These are phyloP conservation scores for Empis stercorea DNA, from an alignment of 2,888 invertebrate species.

Conservation along the genomic window DNA sequence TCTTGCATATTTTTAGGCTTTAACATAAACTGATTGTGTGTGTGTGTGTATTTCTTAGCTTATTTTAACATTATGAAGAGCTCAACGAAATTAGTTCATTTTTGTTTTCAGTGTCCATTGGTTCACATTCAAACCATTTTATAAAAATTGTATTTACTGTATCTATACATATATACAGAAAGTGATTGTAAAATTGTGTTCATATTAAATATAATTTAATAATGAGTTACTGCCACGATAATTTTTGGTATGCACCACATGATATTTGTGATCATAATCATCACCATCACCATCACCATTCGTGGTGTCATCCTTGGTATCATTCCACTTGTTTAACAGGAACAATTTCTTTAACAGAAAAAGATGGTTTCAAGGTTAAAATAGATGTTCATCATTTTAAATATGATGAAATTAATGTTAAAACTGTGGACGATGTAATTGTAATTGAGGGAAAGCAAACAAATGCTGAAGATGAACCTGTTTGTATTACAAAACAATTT, in stretches of 20 bases:
- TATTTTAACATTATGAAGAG: no score
- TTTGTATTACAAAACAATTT: slow-evolving; percentile 29
- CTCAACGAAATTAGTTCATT: no score
- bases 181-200: no score
- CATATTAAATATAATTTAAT: background rate
- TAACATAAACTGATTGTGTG: no score
- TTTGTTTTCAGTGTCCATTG: no score
- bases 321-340: slow-evolving; percentile 28
- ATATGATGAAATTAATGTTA: slow-evolving; percentile 25
- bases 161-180: no score
- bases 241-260: background rate
- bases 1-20: no score
- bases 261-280: background rate
- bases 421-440: slow-evolving; percentile 27
- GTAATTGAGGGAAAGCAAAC: slow-evolving; percentile 26
- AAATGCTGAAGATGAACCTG: slow-evolving; percentile 22
- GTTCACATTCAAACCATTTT: no score
- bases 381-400: slow-evolving; percentile 30
- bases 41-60: no score
- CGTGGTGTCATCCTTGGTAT: slow-evolving; percentile 19
- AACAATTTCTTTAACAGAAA: slow-evolving; percentile 23
- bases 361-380: slow-evolving; percentile 28
- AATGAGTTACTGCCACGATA: background rate
- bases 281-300: background rate
- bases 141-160: no score